These are phyloP conservation scores for Leptonema lineaticorne DNA, from an alignment of 1,140 invertebrate genomes.

Conservation along the genomic window DNA sequence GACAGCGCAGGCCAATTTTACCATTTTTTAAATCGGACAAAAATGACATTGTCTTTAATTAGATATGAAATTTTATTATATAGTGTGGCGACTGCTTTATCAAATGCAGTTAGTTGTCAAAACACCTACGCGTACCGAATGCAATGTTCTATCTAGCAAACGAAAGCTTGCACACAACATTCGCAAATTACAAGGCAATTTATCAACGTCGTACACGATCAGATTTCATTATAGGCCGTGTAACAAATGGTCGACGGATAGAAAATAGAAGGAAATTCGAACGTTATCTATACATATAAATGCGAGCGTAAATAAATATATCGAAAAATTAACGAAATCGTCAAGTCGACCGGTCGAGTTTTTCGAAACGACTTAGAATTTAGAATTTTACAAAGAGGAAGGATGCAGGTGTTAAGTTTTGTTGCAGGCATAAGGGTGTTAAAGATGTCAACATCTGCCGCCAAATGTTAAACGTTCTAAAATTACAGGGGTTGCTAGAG, in stretches of 20 bases:
- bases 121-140: constrained; percentile 1
- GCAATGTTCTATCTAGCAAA: not conserved
- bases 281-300: too few relatives aligned
- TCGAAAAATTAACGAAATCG: not conserved
- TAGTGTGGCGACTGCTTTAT: too few relatives aligned
- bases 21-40: too few relatives aligned
- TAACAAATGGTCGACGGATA: too few relatives aligned
- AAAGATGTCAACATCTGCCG: constrained; percentile 3
- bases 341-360: not conserved
- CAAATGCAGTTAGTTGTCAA: constrained; percentile 4
- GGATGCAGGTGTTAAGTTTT: not conserved
- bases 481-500: not conserved
- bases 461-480: not conserved
- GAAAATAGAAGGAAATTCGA: too few relatives aligned
- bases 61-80: too few relatives aligned
- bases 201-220: not conserved
- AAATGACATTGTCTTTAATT: too few relatives aligned
- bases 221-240: not conserved
- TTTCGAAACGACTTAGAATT: not conserved
- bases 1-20: too few relatives aligned
- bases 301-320: not conserved
- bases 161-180: not conserved
- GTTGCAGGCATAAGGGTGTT: not conserved
- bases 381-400: not conserved
- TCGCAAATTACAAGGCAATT: not conserved